A percentile compares a stretch with the other conserved stretches of the same genome.
These are phyloP conservation scores for Tubulanus polymorphus DNA, from an alignment of 2,888 invertebrate species.

Conservation along the genomic window DNA sequence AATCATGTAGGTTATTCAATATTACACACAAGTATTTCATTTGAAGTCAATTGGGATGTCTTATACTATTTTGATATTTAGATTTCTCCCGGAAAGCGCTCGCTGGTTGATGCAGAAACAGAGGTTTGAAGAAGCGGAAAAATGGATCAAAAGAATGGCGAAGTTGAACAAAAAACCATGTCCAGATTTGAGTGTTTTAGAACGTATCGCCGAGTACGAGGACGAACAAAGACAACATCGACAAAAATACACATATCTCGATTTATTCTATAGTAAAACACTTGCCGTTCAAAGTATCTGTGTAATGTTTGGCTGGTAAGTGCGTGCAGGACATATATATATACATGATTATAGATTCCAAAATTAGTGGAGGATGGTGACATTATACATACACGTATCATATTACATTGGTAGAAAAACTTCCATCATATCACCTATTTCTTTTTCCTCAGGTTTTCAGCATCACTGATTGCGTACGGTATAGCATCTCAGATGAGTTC, in stretches of 20 bases:
- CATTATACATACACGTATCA: no score
- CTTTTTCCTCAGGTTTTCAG: neutral
- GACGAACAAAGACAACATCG: neutral
- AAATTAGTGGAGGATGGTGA: no score
- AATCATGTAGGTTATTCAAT: neutral
- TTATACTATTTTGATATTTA: no score
- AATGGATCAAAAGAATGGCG: slow-evolving; percentile 34
- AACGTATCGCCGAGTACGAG: slow-evolving; percentile 22
- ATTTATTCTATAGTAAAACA: slow-evolving; percentile 31
- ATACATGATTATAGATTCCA: no score
- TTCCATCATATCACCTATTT: no score
- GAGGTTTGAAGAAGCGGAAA: slow-evolving; percentile 32
- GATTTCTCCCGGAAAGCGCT: slow-evolving; percentile 47
- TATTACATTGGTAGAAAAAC: no score
- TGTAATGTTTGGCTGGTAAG: slow-evolving; percentile 46
- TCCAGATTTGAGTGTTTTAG: slow-evolving; percentile 31
- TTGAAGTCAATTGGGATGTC: no score
- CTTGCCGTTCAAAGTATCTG: slow-evolving; percentile 34
- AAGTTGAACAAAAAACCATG: slow-evolving; percentile 34
- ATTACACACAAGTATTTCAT: neutral
- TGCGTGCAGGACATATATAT: no score
- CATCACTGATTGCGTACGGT: neutral
- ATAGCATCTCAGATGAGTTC: neutral
- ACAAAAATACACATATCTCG: slow-evolving; percentile 36
- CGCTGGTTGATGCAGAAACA: slow-evolving; percentile 45